phyloP scores from a whole-genome alignment of 2,797 vertebrate genomes.

The Lophius americanus region DNA sequence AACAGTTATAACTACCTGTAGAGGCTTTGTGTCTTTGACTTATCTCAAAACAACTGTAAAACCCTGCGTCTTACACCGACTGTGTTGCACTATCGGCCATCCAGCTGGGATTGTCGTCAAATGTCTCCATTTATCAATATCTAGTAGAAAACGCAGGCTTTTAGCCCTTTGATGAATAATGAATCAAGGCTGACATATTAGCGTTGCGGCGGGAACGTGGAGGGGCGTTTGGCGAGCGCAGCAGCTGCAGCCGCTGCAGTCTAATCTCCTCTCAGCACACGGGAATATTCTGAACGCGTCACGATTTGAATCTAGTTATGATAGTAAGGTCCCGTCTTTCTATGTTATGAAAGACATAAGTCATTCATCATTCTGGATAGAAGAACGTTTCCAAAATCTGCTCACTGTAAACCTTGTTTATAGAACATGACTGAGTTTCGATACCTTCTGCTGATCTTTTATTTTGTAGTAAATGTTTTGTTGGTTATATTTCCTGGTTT shows the following conservation, averaged over 20 bases:
- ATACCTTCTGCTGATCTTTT: no score
- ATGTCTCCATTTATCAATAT: conserved; percentile 50
- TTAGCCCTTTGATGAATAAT: conserved; percentile 27
- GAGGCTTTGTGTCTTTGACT: conserved; percentile 22
- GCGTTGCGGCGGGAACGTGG: conserved; percentile 24
- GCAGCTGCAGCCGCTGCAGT: conserved; percentile 25
- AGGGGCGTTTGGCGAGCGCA: conserved; percentile 22
- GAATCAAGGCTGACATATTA: conserved; percentile 22
- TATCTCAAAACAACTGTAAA: conserved; percentile 20
- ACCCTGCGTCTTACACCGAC: conserved; percentile 27
- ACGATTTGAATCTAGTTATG: not conserved
- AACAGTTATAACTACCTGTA: conserved; percentile 1
- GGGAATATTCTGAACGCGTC: conserved; percentile 3
- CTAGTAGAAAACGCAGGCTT: conserved; percentile 18
- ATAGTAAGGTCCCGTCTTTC: conserved; percentile 4
- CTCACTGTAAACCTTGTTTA: not conserved
- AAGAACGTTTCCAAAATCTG: not conserved
- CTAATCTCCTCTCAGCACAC: conserved; percentile 1
- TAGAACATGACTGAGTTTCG: not conserved
- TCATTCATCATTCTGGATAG: conserved; percentile 1
- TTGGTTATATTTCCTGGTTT: no score
- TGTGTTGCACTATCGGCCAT: conserved; percentile 26
- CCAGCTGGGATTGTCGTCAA: conserved; percentile 52
- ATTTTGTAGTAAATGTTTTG: no score
- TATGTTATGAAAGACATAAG: not conserved